These are phyloP conservation scores for Trachelus iudaicus DNA, from an alignment of 2,888 invertebrate species.

Conservation along the genomic window DNA sequence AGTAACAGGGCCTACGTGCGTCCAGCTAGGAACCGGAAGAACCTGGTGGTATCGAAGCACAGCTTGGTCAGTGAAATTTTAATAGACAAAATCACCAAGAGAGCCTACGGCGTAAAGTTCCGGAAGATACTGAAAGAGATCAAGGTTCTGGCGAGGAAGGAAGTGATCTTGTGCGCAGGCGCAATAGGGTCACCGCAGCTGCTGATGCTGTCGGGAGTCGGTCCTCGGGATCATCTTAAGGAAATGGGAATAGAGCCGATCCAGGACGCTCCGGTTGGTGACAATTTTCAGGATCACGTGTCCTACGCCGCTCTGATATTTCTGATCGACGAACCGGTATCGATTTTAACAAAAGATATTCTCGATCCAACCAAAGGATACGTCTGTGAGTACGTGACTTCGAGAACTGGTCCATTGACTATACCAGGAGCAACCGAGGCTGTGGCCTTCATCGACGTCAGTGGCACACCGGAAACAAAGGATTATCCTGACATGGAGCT, in stretches of 20 bases:
- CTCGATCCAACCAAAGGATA: constrained; percentile 26
- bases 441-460: constrained; percentile 71
- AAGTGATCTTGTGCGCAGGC: constrained; percentile 88
- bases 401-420: constrained; percentile 68
- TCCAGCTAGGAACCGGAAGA: constrained; percentile 69
- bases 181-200: constrained; percentile 90
- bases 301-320: constrained; percentile 70
- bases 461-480: constrained; percentile 68
- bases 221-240: constrained; percentile 70
- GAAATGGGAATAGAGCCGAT: constrained; percentile 70
- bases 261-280: constrained; percentile 72
- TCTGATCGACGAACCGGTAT: constrained; percentile 65
- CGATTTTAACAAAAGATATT: constrained; percentile 25
- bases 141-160: constrained; percentile 74
- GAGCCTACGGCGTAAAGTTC: constrained; percentile 77
- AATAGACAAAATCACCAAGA: constrained; percentile 72
- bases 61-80: constrained; percentile 74
- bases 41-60: constrained; percentile 75
- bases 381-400: constrained; percentile 20
- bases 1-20: constrained; percentile 72
- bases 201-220: constrained; percentile 83
- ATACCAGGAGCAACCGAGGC: constrained; percentile 71
- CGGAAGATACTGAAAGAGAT: constrained; percentile 66
- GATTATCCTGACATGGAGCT: constrained; percentile 78
- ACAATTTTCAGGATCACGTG: constrained; percentile 74